Conservation (phyloP, 2,888 invertebrate genomes). For the Luperina testacea region DNA sequence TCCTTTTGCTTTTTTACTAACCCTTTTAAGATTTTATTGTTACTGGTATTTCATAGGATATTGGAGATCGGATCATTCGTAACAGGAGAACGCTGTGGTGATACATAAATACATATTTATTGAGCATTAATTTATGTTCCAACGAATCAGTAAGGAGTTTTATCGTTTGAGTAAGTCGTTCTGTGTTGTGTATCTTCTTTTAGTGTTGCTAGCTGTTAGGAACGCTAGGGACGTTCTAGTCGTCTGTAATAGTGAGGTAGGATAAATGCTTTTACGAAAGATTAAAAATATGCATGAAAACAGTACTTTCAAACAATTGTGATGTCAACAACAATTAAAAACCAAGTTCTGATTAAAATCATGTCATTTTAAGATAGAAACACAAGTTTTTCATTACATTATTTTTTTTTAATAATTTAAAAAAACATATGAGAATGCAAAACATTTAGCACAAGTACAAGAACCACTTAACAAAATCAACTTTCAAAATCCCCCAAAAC, state of each 20-base stretch:
- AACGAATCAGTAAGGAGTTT: slow-evolving; percentile 12
- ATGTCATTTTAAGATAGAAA: not conserved
- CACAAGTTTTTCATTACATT: not conserved
- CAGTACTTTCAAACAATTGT: not conserved
- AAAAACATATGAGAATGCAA: not conserved
- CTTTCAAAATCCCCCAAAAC: slow-evolving; percentile 17
- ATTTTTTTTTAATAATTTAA: no score
- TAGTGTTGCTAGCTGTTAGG: not conserved
- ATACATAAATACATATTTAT: slow-evolving; percentile 49
- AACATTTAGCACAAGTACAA: not conserved
- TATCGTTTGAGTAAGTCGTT: slow-evolving; percentile 29
- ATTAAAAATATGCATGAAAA: not conserved
- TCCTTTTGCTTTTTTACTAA: slow-evolving; percentile 1
- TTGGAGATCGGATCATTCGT: slow-evolving; percentile 4
- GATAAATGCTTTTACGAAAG: not conserved
- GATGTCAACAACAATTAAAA: not conserved
- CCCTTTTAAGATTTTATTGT: slow-evolving; percentile 23
- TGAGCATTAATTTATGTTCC: slow-evolving; percentile 14
- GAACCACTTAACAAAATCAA: slow-evolving; percentile 27
- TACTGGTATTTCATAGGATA: slow-evolving; percentile 21
- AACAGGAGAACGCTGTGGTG: slow-evolving; percentile 10
- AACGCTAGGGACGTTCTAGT: not conserved
- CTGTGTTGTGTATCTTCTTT: slow-evolving; percentile 1
- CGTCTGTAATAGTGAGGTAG: not conserved
- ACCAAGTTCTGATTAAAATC: not conserved